Percentiles rank a stretch among this genome's conserved stretches.
Conservation (phyloP, 2,888 invertebrate genomes). For the Lathronympha strigana region DNA sequence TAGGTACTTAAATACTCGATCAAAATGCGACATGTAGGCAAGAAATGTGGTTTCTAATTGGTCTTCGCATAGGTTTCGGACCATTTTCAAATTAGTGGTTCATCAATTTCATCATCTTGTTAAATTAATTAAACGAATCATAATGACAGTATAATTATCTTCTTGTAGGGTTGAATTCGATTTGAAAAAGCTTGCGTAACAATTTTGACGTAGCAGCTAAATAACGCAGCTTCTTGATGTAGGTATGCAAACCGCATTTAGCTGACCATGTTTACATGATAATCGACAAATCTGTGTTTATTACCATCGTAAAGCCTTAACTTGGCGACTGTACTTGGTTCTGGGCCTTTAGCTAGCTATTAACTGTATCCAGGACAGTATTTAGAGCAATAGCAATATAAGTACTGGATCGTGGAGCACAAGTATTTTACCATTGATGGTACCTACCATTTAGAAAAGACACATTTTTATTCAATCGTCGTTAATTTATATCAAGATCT, state of each 20-base stretch:
- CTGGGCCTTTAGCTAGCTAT: background rate
- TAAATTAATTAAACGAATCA: background rate
- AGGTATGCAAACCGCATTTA: slow-evolving; percentile 3
- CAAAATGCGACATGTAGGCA: background rate
- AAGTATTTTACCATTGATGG: too few relatives aligned
- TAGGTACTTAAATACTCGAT: background rate
- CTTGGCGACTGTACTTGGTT: background rate
- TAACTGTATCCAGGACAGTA: background rate
- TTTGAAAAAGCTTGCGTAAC: background rate
- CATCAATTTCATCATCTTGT: background rate
- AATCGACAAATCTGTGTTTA: background rate
- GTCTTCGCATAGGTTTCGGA: background rate
- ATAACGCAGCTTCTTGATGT: background rate
- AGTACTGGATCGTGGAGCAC: background rate
- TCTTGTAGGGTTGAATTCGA: background rate
- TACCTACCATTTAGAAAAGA: too few relatives aligned
- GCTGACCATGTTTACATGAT: background rate
- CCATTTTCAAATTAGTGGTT: slow-evolving; percentile 3
- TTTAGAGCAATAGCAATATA: background rate
- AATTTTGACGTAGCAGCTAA: background rate
- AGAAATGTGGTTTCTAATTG: background rate
- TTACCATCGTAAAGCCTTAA: background rate
- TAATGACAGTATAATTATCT: background rate
- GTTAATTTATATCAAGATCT: too few relatives aligned
- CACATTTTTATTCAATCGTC: too few relatives aligned